These are phyloP conservation scores for Hirundo rustica DNA, from an alignment of 2,797 vertebrate genomes.

Conservation along the genomic window DNA sequence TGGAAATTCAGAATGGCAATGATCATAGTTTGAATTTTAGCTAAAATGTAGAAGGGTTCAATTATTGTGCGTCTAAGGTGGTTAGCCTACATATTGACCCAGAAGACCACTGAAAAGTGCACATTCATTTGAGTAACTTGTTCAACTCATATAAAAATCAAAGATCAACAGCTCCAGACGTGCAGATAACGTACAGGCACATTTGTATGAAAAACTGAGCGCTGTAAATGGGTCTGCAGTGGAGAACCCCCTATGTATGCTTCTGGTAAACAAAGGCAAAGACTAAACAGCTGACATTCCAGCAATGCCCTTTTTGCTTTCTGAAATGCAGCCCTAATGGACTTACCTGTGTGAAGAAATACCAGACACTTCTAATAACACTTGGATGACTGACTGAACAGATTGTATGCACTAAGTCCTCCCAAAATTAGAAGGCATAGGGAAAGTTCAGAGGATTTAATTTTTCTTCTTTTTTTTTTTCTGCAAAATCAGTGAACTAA, in stretches of 20 bases:
- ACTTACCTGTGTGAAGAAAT: neutral
- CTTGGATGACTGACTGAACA: neutral
- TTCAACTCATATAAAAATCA: neutral
- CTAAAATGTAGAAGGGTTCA: neutral
- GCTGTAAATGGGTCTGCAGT: neutral
- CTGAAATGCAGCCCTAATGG: neutral
- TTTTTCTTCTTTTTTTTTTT: neutral
- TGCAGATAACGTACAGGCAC: neutral
- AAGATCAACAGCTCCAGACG: neutral
- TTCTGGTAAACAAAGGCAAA: neutral
- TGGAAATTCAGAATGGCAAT: conserved; percentile 3
- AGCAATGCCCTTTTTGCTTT: neutral
- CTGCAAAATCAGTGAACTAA: neutral
- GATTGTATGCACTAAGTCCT: neutral
- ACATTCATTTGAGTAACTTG: neutral
- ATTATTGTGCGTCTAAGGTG: neutral
- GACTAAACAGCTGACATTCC: neutral
- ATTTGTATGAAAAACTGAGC: neutral
- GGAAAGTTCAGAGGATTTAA: neutral
- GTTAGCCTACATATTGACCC: neutral
- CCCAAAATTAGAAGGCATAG: neutral
- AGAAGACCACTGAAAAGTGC: neutral
- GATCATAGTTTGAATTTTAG: neutral
- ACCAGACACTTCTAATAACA: neutral
- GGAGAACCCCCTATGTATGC: neutral